A percentile compares a stretch with the other conserved stretches of the same genome.
These are phyloP conservation scores for Anniella stebbinsi DNA, from an alignment of 2,797 vertebrate genomes.

Conservation along the genomic window DNA sequence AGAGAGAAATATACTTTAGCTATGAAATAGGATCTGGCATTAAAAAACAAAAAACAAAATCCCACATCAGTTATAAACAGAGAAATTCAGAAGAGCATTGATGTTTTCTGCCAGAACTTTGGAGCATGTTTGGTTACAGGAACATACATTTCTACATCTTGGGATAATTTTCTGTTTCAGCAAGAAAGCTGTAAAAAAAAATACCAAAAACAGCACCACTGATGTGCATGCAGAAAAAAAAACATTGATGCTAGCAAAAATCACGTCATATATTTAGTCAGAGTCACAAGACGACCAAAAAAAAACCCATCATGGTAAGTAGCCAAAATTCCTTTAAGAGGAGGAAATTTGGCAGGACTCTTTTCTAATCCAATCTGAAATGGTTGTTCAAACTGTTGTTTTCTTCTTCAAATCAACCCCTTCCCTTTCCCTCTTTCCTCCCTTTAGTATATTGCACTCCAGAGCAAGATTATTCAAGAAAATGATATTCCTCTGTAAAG, in stretches of 20 bases:
- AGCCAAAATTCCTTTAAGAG: slow-evolving; percentile 47
- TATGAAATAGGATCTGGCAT: slow-evolving; percentile 22
- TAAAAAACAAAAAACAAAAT: slow-evolving; percentile 38
- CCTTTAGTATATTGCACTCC: background rate
- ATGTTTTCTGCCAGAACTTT: background rate
- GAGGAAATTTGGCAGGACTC: slow-evolving; percentile 35
- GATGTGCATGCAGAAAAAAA: background rate
- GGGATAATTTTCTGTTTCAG: background rate
- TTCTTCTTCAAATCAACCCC: background rate
- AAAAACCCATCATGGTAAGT: slow-evolving; percentile 41
- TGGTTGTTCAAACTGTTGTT: slow-evolving; percentile 15
- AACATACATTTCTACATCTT: slow-evolving; percentile 16
- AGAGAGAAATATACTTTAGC: background rate
- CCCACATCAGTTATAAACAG: background rate
- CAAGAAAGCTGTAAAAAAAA: background rate
- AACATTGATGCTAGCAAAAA: background rate
- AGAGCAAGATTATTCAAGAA: background rate
- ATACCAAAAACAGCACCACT: background rate
- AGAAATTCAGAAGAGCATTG: background rate
- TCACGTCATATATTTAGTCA: slow-evolving; percentile 54
- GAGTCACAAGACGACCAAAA: slow-evolving; percentile 58
- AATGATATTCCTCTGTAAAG: background rate
- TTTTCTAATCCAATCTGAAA: background rate
- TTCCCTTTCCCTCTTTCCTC: background rate
- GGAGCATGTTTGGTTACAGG: background rate